A percentile compares a stretch with the other conserved stretches of the same genome.
phyloP scores from a whole-genome alignment of 2,113 vertebrate species.

The Cygnus buccinator region DNA sequence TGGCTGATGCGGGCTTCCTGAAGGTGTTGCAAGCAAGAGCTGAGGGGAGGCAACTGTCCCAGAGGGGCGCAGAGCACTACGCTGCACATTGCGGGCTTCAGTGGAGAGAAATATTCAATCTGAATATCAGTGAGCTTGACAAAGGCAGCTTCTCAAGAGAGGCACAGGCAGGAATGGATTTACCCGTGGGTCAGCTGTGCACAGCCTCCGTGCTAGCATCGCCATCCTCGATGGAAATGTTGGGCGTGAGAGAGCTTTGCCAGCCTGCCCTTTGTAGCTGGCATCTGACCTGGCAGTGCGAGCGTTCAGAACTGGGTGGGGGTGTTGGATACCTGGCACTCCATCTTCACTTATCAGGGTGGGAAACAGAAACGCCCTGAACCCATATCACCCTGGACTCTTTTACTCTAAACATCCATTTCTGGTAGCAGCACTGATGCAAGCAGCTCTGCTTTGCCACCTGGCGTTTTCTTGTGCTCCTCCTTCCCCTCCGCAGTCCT shows the following conservation, averaged over 20 bases:
- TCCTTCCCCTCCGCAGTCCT: background rate
- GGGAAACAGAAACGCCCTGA: background rate
- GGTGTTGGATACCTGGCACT: background rate
- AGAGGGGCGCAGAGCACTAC: background rate
- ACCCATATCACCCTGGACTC: background rate
- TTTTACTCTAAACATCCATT: background rate
- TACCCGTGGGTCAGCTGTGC: background rate
- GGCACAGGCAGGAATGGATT: background rate
- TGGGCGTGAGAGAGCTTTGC: background rate
- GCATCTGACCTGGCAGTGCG: background rate
- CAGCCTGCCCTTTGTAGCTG: background rate
- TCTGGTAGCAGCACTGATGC: background rate
- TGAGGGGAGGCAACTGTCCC: background rate
- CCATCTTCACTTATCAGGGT: background rate
- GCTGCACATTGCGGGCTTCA: background rate
- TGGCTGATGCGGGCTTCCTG: background rate
- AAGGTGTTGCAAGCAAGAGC: background rate
- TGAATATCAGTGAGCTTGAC: background rate
- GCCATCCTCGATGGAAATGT: background rate
- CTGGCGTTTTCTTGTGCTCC: background rate
- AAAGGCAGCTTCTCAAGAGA: background rate
- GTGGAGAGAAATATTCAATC: background rate
- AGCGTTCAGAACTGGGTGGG: background rate
- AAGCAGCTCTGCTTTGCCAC: background rate
- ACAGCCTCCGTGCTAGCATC: background rate